Percentiles rank a stretch among this genome's conserved stretches.
Conservation (phyloP, 1,140 invertebrate species). For the Marisa cornuarietis region DNA sequence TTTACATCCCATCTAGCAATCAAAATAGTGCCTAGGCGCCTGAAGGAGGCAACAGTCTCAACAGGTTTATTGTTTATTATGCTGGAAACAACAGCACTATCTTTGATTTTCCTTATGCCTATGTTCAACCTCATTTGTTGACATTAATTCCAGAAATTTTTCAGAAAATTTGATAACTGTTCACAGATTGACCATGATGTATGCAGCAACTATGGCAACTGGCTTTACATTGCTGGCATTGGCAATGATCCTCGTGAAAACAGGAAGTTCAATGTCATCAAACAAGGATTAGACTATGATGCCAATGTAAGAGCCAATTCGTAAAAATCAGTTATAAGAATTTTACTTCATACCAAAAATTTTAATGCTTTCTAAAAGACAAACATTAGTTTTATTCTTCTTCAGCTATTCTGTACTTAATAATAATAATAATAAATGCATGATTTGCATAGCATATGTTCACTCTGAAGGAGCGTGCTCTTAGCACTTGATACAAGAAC, state of each 20-base stretch:
- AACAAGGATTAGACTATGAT: conserved; percentile 67
- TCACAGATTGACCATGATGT: conserved; percentile 66
- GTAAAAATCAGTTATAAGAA: not conserved
- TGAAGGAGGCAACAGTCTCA: no score
- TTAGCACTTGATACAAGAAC: no score
- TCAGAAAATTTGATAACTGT: no score
- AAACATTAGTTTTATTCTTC: not conserved
- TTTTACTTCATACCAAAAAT: not conserved
- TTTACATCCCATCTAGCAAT: no score
- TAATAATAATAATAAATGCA: not conserved
- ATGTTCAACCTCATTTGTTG: no score
- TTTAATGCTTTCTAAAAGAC: not conserved
- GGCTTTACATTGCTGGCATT: conserved; percentile 67
- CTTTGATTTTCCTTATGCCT: no score
- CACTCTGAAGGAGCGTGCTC: no score
- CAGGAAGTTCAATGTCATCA: conserved; percentile 67
- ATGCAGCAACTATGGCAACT: conserved; percentile 68
- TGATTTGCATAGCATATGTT: not conserved
- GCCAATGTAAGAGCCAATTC: conserved; percentile 42
- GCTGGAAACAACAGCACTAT: no score
- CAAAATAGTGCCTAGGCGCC: no score
- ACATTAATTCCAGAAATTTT: no score
- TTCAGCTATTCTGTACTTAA: not conserved
- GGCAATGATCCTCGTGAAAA: conserved; percentile 67
- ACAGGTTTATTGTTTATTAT: no score